Percentiles rank a stretch among this genome's conserved stretches.
Conservation (phyloP, 2,888 invertebrate genomes). For the Melinaea menophilus region DNA sequence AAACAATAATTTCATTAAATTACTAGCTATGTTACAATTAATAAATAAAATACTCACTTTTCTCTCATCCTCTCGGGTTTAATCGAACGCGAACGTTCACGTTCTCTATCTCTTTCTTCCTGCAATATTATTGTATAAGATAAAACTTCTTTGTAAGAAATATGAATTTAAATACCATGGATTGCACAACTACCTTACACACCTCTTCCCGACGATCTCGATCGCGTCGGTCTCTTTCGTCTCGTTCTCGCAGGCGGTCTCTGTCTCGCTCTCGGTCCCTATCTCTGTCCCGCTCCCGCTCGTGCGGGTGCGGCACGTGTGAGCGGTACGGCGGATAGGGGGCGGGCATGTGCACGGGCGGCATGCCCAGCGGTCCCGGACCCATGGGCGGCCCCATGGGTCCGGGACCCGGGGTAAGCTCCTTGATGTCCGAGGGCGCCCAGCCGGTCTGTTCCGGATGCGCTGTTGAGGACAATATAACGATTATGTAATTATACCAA, state of each 20-base stretch:
- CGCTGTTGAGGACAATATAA: constrained; percentile 39
- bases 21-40: neutral
- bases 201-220: constrained; percentile 64
- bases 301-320: constrained; percentile 39
- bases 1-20: too few relatives aligned
- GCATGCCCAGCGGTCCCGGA: constrained; percentile 41
- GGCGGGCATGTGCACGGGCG: constrained; percentile 50
- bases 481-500: constrained; percentile 4
- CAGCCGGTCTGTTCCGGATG: constrained; percentile 74
- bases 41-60: constrained; percentile 60
- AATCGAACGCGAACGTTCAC: constrained; percentile 77
- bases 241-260: constrained; percentile 51
- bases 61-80: constrained; percentile 80
- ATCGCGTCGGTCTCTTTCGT: constrained; percentile 55
- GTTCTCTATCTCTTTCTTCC: constrained; percentile 73
- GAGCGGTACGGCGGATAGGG: constrained; percentile 36
- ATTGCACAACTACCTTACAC: constrained; percentile 26
- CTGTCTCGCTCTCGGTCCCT: constrained; percentile 65
- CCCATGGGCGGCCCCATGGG: constrained; percentile 57
- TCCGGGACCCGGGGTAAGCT: constrained; percentile 82
- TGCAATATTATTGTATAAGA: constrained; percentile 35
- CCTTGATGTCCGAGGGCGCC: constrained; percentile 83
- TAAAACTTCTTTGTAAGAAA: neutral
- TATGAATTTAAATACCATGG: neutral
- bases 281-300: constrained; percentile 56